These are phyloP conservation scores for Chrosomus eos DNA, from an alignment of 2,797 vertebrate species.

Conservation along the genomic window DNA sequence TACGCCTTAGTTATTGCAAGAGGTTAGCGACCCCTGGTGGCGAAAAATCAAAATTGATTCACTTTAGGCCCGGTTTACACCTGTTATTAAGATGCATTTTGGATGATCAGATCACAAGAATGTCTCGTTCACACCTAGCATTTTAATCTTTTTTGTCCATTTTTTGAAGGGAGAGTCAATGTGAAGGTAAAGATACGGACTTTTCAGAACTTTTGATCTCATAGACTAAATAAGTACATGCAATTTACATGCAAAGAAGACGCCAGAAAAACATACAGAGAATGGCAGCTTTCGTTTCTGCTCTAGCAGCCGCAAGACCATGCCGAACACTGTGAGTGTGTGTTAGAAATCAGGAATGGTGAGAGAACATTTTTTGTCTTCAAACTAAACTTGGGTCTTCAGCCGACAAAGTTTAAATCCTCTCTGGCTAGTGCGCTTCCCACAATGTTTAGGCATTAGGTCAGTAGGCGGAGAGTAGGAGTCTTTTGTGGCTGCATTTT, in stretches of 20 bases:
- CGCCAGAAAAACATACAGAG: neutral
- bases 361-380: neutral
- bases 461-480: neutral
- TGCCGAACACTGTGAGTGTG: neutral
- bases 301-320: neutral
- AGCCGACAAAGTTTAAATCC: neutral
- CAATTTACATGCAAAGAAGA: neutral
- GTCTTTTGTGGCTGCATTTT: neutral
- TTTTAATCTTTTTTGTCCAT: neutral
- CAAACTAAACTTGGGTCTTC: neutral
- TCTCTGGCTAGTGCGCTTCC: accelerated
- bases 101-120: neutral
- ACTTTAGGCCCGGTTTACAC: neutral
- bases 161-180: neutral
- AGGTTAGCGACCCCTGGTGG: no score
- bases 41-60: neutral
- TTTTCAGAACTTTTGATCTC: neutral
- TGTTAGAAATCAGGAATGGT: neutral
- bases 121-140: neutral
- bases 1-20: no score
- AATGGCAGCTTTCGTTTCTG: neutral
- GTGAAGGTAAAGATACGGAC: neutral
- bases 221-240: neutral
- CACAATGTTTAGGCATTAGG: neutral
- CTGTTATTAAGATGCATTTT: neutral